Conservation (phyloP, 2,888 invertebrate species). For the Agrochola lychnidis region DNA sequence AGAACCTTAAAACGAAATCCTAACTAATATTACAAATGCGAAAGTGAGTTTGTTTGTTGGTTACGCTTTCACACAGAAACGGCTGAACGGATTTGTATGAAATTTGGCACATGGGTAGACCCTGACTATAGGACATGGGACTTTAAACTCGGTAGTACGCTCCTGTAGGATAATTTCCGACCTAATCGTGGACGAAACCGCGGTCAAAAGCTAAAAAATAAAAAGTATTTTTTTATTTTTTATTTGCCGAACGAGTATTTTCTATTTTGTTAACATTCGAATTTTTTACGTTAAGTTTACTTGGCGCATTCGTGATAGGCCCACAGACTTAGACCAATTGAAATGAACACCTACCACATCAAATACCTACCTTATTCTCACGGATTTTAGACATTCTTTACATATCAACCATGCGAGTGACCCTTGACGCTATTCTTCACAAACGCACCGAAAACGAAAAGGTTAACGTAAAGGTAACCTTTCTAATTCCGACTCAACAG, state of each 20-base stretch:
- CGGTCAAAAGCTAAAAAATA: too few relatives aligned
- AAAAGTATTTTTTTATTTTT: too few relatives aligned
- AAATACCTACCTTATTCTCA: neutral
- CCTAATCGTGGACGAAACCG: too few relatives aligned
- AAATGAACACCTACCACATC: neutral
- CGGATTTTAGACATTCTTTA: neutral
- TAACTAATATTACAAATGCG: too few relatives aligned
- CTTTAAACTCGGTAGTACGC: too few relatives aligned
- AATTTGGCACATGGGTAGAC: too few relatives aligned
- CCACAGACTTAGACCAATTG: neutral
- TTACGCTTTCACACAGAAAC: too few relatives aligned
- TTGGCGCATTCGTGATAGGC: neutral
- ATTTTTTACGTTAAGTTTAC: neutral
- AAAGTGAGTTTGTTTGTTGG: too few relatives aligned
- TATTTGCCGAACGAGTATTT: neutral
- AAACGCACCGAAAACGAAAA: conserved; percentile 23
- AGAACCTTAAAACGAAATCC: neutral
- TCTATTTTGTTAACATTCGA: neutral
- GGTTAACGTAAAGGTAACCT: conserved; percentile 49
- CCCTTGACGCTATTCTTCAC: conserved; percentile 13
- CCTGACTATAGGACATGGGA: too few relatives aligned
- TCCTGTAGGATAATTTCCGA: too few relatives aligned
- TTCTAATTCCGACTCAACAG: conserved; percentile 54
- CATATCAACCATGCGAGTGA: neutral
- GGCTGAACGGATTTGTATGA: too few relatives aligned